These are phyloP conservation scores for Hypanus sabinus DNA, from an alignment of 2,113 vertebrate genomes.

Conservation along the genomic window DNA sequence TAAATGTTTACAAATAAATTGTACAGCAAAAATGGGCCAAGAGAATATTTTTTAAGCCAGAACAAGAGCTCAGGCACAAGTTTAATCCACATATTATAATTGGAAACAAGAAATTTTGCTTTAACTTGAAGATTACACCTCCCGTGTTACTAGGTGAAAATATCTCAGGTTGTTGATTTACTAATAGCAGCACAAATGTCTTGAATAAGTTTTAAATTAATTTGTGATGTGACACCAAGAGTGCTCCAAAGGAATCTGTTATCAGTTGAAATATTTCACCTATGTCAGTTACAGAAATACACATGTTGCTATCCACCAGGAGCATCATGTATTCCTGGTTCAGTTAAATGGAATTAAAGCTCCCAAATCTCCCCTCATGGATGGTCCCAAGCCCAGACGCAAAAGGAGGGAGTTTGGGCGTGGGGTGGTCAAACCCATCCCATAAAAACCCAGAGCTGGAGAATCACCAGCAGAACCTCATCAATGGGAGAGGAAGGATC, in stretches of 20 bases:
- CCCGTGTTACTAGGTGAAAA: background rate
- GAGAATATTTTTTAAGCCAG: background rate
- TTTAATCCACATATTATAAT: background rate
- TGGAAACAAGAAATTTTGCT: background rate
- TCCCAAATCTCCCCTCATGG: background rate
- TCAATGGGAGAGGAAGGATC: too few relatives aligned
- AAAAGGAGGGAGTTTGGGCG: too few relatives aligned
- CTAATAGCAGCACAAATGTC: background rate
- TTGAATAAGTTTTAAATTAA: too few relatives aligned
- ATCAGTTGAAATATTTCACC: background rate
- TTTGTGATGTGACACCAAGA: background rate
- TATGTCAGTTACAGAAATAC: background rate
- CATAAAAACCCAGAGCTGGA: too few relatives aligned
- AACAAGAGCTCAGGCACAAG: background rate
- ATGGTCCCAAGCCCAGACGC: too few relatives aligned
- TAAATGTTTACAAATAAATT: background rate
- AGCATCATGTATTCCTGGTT: background rate
- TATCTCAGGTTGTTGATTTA: background rate
- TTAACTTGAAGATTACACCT: background rate
- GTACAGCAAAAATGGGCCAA: background rate
- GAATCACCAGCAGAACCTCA: too few relatives aligned
- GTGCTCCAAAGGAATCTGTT: too few relatives aligned
- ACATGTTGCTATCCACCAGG: background rate
- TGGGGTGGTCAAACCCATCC: too few relatives aligned
- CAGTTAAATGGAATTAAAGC: background rate